phyloP scores from a whole-genome alignment of 2,113 vertebrate genomes.

The Sinocyclocheilus rhinocerous region DNA sequence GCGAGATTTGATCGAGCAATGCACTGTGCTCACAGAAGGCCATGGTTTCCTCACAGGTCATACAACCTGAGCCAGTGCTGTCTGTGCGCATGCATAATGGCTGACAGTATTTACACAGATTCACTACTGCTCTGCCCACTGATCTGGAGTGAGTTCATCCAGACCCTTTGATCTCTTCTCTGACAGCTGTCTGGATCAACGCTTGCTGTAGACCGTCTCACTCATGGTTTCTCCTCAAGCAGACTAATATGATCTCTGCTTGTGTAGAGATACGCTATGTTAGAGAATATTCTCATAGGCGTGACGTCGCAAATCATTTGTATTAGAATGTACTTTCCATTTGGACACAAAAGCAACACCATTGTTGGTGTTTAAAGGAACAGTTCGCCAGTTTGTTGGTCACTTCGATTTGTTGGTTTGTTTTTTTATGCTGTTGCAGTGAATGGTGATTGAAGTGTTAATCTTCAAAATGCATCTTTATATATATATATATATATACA shows the following conservation, averaged over 20 bases:
- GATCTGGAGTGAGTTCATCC: slow-evolving; percentile 22
- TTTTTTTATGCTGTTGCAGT: background rate
- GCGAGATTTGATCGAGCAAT: background rate
- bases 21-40: slow-evolving; percentile 22
- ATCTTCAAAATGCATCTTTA: background rate
- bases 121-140: slow-evolving; percentile 16
- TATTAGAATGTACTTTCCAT: background rate
- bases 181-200: slow-evolving; percentile 8
- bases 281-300: background rate
- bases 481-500: too few species aligned
- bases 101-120: slow-evolving; percentile 35
- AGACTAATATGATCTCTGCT: background rate
- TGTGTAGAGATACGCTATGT: background rate
- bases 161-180: slow-evolving; percentile 41
- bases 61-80: slow-evolving; percentile 23
- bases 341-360: background rate
- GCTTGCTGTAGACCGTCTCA: slow-evolving; percentile 1
- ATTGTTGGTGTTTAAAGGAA: background rate
- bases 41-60: slow-evolving; percentile 37
- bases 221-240: background rate
- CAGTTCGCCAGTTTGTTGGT: background rate
- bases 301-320: background rate
- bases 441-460: too few species aligned
- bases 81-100: slow-evolving; percentile 48
- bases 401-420: too few species aligned